Conservation (phyloP, 2,113 vertebrate genomes). For the Aix galericulata region DNA sequence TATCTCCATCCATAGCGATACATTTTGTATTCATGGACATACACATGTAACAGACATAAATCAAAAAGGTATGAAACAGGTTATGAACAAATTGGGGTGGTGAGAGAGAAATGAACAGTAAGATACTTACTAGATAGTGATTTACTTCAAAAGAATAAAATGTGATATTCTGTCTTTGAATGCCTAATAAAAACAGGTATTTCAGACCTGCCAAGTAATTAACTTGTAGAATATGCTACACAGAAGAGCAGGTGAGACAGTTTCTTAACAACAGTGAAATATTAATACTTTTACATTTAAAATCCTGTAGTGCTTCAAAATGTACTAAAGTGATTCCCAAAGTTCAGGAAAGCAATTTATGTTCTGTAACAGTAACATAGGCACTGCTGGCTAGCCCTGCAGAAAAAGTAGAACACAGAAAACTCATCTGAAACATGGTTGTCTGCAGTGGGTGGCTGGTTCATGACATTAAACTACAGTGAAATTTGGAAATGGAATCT, state of each 20-base stretch:
- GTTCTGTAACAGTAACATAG: slow-evolving; percentile 25
- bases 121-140: slow-evolving; percentile 23
- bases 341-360: slow-evolving; percentile 34
- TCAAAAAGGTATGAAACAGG: slow-evolving; percentile 58
- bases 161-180: slow-evolving; percentile 61
- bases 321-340: slow-evolving; percentile 25
- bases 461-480: slow-evolving; percentile 51
- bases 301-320: slow-evolving; percentile 38
- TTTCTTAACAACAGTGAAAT: slow-evolving; percentile 49
- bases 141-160: slow-evolving; percentile 71
- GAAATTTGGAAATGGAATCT: slow-evolving; percentile 51
- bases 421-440: slow-evolving; percentile 48
- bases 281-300: slow-evolving; percentile 57
- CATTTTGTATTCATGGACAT: slow-evolving; percentile 64
- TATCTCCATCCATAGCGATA: slow-evolving; percentile 60
- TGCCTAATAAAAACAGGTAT: slow-evolving; percentile 66
- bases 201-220: slow-evolving; percentile 62
- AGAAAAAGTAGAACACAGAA: slow-evolving; percentile 22
- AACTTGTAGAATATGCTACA: slow-evolving; percentile 58
- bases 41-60: slow-evolving; percentile 48
- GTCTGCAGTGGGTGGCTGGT: not conserved
- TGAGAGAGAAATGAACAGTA: not conserved
- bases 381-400: not conserved
- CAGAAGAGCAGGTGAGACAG: not conserved
- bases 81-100: slow-evolving; percentile 51